These are phyloP conservation scores for Zosterops japonicus DNA, from an alignment of 2,113 vertebrate genomes.

Conservation along the genomic window DNA sequence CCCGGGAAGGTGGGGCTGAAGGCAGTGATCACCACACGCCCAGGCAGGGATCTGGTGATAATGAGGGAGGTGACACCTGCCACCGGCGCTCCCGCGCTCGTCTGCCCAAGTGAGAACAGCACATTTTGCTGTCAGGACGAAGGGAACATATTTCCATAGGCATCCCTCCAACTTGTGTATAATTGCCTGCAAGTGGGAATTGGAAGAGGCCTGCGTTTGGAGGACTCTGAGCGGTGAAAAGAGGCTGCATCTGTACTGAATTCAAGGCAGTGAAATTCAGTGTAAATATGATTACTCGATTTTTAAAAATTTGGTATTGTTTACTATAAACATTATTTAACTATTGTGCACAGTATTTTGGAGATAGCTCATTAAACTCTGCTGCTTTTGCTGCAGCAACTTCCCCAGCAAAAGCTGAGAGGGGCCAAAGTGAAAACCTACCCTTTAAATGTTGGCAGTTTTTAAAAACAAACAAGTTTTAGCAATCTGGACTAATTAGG, in stretches of 20 bases:
- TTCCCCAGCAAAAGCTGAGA: background rate
- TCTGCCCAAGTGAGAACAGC: constrained; percentile 59
- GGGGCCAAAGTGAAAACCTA: constrained; percentile 20
- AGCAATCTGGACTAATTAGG: constrained; percentile 35
- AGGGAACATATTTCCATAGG: constrained; percentile 64
- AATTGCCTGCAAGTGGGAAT: constrained; percentile 60
- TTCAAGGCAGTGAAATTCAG: constrained; percentile 1
- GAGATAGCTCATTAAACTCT: constrained; percentile 8
- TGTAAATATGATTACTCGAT: background rate
- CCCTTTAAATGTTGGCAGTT: constrained; percentile 13
- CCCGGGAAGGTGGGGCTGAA: background rate
- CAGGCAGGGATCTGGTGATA: background rate
- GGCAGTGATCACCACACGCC: background rate
- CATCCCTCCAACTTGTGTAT: constrained; percentile 59
- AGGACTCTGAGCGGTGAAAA: constrained; percentile 17
- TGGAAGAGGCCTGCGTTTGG: constrained; percentile 27
- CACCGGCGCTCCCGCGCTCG: constrained; percentile 30
- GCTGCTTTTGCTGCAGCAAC: background rate
- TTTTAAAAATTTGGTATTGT: background rate
- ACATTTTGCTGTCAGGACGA: constrained; percentile 61
- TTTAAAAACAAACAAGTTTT: constrained; percentile 39
- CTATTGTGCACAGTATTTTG: background rate
- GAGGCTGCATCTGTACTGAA: constrained; percentile 38
- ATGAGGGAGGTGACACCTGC: constrained; percentile 56
- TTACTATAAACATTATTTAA: constrained; percentile 27